Evolutionary conservation across 2,888 invertebrate genomes (phyloP), one percentile per base, ranked within the genome.

Genomic region (Euproctis similis): DNA sequence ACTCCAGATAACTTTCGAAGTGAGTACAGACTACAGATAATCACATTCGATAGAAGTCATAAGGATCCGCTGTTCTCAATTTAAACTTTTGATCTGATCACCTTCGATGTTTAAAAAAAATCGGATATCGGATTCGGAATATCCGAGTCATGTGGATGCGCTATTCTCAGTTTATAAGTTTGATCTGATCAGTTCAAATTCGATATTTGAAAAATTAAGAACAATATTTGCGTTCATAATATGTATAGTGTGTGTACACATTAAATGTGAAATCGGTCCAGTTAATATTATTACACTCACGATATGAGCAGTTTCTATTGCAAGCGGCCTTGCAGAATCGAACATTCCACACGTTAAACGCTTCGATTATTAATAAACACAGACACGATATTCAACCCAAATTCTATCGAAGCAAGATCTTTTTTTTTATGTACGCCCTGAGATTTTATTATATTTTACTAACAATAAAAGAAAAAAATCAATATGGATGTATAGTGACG

Each of bases 391-490:
- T 74, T 77, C 68, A 73, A 78, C 77, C 68, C 68, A 76, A 82
- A 80, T 69, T 60, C 69, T 66, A 76, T 69, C 50, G 56, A 47
- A 67, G 63, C 59, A 75, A 74, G 76, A 73, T 69, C 74, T 71
- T 75, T 78, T 70, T n/a, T 78, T 76, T 69, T 72, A 65, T 63
- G 57, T 45, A 45, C 46, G 55, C n/a, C n/a, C 61, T 31, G 53
- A 65, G 67, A 74, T 74, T 78, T 73, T 75, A 78, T 80, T 78
- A 77, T n/a, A n/a, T 82, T 73, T 77, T 70, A 73, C 72, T 62
- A 77, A 82, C 81, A 81, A 82, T 77, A 72, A 74, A 60, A 71
- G 68, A 81, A n/a, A n/a, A 82, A 80, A 82, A 84, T 84, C 84
- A 82, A 84, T 84, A 84, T 74, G 76, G 69, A 73, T 59, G 73